These are phyloP conservation scores for Drosophila sechellia DNA, from an alignment of 1,140 invertebrate genomes.

Conservation along the genomic window DNA sequence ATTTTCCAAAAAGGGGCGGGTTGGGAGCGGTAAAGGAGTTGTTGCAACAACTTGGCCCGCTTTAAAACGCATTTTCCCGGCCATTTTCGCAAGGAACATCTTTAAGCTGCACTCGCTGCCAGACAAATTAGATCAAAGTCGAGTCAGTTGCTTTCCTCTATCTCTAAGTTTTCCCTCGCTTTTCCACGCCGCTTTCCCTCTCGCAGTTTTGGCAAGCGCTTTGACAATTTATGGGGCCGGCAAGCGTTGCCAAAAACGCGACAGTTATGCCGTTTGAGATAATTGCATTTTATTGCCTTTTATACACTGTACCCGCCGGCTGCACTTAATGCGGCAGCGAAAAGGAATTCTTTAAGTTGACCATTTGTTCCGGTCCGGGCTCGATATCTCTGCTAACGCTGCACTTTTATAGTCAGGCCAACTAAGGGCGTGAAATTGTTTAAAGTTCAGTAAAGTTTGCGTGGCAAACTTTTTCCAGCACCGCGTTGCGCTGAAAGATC, in stretches of 20 bases:
- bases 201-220: constrained; percentile 58
- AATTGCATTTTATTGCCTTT: constrained; percentile 81
- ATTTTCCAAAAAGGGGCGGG: constrained; percentile 38
- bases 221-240: constrained; percentile 68
- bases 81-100: constrained; percentile 23
- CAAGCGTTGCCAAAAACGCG: constrained; percentile 73
- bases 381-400: constrained; percentile 13
- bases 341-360: constrained; percentile 66
- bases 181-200: background rate
- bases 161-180: constrained; percentile 2
- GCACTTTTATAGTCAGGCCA: constrained; percentile 64
- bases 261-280: constrained; percentile 80
- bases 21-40: background rate
- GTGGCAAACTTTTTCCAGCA: constrained; percentile 19
- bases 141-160: constrained; percentile 29
- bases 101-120: constrained; percentile 63
- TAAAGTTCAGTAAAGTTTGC: constrained; percentile 42
- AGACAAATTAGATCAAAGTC: constrained; percentile 76
- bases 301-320: constrained; percentile 60
- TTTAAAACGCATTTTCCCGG: constrained; percentile 32
- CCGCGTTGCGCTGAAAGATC: constrained; percentile 34
- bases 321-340: constrained; percentile 64
- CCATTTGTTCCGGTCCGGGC: constrained; percentile 30
- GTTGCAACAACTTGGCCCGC: constrained; percentile 11
- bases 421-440: constrained; percentile 68